These are phyloP conservation scores for Erebia aethiops DNA, from an alignment of 2,888 invertebrate genomes.

Conservation along the genomic window DNA sequence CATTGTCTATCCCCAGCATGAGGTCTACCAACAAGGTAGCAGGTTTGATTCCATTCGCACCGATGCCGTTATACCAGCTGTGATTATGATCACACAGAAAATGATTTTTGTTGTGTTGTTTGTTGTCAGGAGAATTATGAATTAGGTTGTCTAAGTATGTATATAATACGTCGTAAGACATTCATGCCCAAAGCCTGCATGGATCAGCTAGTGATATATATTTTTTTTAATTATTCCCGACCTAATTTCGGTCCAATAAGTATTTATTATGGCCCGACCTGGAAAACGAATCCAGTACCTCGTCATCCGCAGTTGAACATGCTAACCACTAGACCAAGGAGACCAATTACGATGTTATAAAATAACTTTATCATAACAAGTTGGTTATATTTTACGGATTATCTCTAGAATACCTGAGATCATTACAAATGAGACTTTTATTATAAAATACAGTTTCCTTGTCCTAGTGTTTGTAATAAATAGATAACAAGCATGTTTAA, in stretches of 20 bases:
- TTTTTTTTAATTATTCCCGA: too few species aligned
- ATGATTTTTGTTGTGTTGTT: background rate
- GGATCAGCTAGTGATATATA: too few species aligned
- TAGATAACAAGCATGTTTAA: slow-evolving; percentile 16
- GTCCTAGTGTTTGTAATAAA: slow-evolving; percentile 1
- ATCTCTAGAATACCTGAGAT: slow-evolving; percentile 19
- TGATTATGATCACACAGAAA: slow-evolving; percentile 24
- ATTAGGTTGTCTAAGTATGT: too few species aligned
- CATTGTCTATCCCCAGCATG: slow-evolving; percentile 67
- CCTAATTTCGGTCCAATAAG: too few species aligned
- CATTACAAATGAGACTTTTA: slow-evolving; percentile 9
- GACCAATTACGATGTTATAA: slow-evolving; percentile 4
- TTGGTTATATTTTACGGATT: slow-evolving; percentile 29
- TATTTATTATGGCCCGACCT: too few species aligned
- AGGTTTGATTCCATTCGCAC: slow-evolving; percentile 50
- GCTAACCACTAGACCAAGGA: too few species aligned
- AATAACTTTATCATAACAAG: slow-evolving; percentile 32
- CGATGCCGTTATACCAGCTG: slow-evolving; percentile 28
- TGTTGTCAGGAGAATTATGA: too few species aligned
- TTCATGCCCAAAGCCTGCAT: too few species aligned
- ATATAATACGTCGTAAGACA: too few species aligned
- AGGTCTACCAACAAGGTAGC: slow-evolving; percentile 70
- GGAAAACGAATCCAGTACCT: too few species aligned
- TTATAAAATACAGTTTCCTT: slow-evolving; percentile 1
- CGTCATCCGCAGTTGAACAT: too few species aligned